phyloP scores from a whole-genome alignment of 2,888 invertebrate genomes.

The Leptinotarsa haldemani region DNA sequence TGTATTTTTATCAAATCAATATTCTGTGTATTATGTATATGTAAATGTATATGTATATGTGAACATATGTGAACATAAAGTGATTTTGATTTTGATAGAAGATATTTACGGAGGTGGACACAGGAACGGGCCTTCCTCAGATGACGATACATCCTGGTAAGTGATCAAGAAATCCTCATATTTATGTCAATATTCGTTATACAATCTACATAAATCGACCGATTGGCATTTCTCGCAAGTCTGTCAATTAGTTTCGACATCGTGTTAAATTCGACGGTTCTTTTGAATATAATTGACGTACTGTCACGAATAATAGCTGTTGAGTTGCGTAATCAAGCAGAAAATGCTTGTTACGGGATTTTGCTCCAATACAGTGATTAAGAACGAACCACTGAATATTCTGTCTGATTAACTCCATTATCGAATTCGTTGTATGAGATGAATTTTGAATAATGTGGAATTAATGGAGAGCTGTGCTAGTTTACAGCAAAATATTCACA shows the following conservation, averaged over 20 bases:
- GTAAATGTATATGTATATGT: too few relatives aligned
- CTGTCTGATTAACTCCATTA: constrained; percentile 5
- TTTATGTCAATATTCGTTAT: background rate
- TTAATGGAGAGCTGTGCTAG: background rate
- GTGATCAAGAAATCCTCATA: too few relatives aligned
- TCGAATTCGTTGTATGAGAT: background rate
- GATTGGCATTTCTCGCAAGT: too few relatives aligned
- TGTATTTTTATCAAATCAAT: too few relatives aligned
- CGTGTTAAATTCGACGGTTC: background rate
- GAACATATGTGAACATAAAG: too few relatives aligned
- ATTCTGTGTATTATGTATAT: too few relatives aligned
- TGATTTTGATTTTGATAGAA: too few relatives aligned
- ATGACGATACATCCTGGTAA: too few relatives aligned
- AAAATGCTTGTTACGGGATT: background rate
- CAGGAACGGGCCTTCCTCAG: too few relatives aligned
- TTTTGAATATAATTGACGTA: background rate
- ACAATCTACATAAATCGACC: background rate
- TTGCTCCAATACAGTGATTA: constrained; percentile 1
- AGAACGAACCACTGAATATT: constrained; percentile 2
- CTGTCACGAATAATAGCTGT: background rate
- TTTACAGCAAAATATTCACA: background rate
- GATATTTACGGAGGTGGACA: too few relatives aligned
- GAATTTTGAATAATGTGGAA: background rate
- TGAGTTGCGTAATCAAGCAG: constrained; percentile 1
- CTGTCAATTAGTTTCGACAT: background rate